Conservation (phyloP, 1,140 invertebrate genomes). For the Drosophila malerkotliana region DNA sequence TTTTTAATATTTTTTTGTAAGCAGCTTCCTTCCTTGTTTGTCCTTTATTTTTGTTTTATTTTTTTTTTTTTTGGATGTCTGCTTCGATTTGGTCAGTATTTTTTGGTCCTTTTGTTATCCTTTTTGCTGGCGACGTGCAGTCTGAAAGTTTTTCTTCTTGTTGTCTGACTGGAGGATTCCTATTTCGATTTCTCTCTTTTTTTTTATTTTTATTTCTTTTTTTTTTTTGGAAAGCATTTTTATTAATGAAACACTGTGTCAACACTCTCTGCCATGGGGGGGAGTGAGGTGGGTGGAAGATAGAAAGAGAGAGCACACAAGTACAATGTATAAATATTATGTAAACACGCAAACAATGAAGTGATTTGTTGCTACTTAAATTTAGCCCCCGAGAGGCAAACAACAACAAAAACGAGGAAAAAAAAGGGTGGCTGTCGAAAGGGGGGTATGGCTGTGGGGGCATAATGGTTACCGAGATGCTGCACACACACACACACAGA, state of each 20-base stretch:
- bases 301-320: conserved; percentile 14
- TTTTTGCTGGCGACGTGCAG: conserved; percentile 57
- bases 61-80: conserved; percentile 12
- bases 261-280: conserved; percentile 8
- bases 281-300: not conserved
- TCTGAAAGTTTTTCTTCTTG: conserved; percentile 69
- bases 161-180: conserved; percentile 45
- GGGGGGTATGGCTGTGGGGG: not conserved
- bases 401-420: conserved; percentile 29
- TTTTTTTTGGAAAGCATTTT: conserved; percentile 53
- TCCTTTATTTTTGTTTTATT: not conserved
- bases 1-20: not conserved
- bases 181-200: conserved; percentile 30
- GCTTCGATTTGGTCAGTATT: conserved; percentile 17
- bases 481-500: conserved; percentile 34
- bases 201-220: conserved; percentile 29
- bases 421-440: conserved; percentile 11
- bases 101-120: conserved; percentile 10
- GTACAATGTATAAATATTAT: conserved; percentile 80
- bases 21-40: not conserved
- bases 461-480: conserved; percentile 19
- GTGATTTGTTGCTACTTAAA: conserved; percentile 82
- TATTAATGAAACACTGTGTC: conserved; percentile 73
- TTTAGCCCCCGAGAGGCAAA: conserved; percentile 65
- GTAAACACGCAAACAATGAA: conserved; percentile 82